A percentile compares a stretch with the other conserved stretches of the same genome.
Conservation (phyloP, 2,113 vertebrate genomes). For the Tetrao urogallus region DNA sequence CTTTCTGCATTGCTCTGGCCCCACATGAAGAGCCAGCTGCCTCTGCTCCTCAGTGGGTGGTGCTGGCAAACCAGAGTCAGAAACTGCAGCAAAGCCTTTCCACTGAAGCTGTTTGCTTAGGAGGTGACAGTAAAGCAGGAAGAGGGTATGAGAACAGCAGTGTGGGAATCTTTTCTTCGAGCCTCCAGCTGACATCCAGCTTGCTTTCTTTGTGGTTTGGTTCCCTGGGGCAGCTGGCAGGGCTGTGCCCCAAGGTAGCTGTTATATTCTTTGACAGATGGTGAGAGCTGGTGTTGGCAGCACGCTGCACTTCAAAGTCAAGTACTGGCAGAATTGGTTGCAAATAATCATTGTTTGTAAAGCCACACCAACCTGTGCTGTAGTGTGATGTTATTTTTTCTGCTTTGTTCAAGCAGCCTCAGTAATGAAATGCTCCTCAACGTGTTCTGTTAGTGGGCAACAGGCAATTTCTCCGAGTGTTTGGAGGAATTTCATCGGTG, state of each 20-base stretch:
- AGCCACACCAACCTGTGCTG: background rate
- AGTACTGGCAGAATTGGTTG: background rate
- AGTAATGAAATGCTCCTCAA: background rate
- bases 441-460: background rate
- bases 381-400: background rate
- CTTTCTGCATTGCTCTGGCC: fast-evolving
- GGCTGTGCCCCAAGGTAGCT: background rate
- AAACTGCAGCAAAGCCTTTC: background rate
- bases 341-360: background rate
- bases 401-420: background rate
- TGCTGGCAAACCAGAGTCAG: fast-evolving
- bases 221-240: background rate
- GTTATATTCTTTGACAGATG: background rate
- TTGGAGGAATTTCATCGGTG: background rate
- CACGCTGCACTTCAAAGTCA: fast-evolving
- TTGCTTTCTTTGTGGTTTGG: background rate
- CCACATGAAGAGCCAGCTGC: fast-evolving
- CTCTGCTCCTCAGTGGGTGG: fast-evolving
- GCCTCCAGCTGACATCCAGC: background rate
- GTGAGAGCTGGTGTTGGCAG: background rate
- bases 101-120: background rate
- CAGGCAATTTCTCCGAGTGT: background rate
- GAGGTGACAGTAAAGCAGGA: background rate
- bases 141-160: background rate
- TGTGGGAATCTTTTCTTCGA: background rate